Evolutionary conservation across 2,113 vertebrate species (phyloP).

Genomic region (Bambusicola thoracicus): DNA sequence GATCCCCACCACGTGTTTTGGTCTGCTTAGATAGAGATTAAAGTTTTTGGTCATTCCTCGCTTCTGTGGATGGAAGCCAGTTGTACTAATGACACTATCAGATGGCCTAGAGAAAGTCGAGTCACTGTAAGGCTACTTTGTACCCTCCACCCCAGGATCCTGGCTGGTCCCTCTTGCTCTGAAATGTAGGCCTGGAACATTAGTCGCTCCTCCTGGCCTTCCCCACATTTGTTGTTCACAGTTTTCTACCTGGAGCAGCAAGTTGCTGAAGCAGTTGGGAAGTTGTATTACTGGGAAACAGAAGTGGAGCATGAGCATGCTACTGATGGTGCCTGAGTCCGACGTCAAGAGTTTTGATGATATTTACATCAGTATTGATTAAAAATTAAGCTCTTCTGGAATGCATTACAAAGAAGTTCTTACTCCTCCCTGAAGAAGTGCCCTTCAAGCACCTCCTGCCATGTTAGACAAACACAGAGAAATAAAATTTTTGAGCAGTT

Average conservation of each 20-base stretch:
- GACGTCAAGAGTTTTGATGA: not conserved
- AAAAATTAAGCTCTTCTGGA: not conserved
- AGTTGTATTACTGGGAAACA: not conserved
- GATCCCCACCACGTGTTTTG: not conserved
- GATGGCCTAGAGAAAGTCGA: not conserved
- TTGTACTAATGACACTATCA: slow-evolving; percentile 1
- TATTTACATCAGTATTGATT: not conserved
- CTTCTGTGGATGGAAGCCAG: not conserved
- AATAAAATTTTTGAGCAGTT: not conserved
- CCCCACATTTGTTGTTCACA: fast-evolving
- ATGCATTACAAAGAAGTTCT: not conserved
- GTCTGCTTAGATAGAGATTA: not conserved
- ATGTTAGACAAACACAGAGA: not conserved
- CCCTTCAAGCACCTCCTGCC: not conserved
- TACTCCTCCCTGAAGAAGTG: not conserved
- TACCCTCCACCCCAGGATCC: fast-evolving
- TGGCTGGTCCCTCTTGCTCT: not conserved
- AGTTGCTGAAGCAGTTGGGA: not conserved
- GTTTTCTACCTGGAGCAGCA: not conserved
- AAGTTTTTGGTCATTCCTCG: not conserved
- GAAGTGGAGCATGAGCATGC: not conserved
- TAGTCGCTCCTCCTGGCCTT: not conserved
- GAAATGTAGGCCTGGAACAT: not conserved
- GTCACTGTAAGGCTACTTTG: not conserved
- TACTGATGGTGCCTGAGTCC: not conserved